A percentile compares a stretch with the other conserved stretches of the same genome.
phyloP scores from a whole-genome alignment of 2,797 vertebrate species.

The Gallirallus australis region DNA sequence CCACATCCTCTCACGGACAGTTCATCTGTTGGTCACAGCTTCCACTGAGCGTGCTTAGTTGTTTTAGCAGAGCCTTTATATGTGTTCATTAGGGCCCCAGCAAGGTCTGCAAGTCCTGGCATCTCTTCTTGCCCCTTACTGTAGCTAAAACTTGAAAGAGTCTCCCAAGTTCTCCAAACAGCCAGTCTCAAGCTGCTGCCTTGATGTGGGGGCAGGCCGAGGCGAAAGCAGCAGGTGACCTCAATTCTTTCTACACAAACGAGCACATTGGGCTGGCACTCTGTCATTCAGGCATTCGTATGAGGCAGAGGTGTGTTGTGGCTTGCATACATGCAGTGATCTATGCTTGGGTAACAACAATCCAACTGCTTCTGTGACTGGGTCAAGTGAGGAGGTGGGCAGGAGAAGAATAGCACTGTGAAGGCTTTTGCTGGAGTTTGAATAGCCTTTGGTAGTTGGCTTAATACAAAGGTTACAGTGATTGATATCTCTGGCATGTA shows the following conservation, averaged over 20 bases:
- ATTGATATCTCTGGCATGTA: neutral
- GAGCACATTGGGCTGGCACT: fast-evolving
- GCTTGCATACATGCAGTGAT: neutral
- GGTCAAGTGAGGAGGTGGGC: neutral
- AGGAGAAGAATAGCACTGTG: neutral
- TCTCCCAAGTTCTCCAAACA: neutral
- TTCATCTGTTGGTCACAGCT: neutral
- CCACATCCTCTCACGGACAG: neutral
- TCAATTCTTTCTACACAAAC: neutral
- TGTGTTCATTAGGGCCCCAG: neutral
- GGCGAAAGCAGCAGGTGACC: neutral
- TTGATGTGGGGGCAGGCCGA: neutral
- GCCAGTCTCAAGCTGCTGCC: neutral
- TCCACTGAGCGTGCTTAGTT: neutral
- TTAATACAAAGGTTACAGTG: neutral
- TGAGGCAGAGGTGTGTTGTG: neutral
- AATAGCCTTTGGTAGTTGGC: neutral
- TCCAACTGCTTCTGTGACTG: neutral
- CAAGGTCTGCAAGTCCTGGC: neutral
- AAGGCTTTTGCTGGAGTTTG: neutral
- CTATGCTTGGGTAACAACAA: neutral
- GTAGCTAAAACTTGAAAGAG: neutral
- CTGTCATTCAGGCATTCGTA: neutral
- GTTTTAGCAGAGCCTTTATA: neutral
- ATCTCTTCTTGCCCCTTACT: neutral